These are phyloP conservation scores for Drosophila tristis DNA, from an alignment of 1,140 invertebrate genomes.

Conservation along the genomic window DNA sequence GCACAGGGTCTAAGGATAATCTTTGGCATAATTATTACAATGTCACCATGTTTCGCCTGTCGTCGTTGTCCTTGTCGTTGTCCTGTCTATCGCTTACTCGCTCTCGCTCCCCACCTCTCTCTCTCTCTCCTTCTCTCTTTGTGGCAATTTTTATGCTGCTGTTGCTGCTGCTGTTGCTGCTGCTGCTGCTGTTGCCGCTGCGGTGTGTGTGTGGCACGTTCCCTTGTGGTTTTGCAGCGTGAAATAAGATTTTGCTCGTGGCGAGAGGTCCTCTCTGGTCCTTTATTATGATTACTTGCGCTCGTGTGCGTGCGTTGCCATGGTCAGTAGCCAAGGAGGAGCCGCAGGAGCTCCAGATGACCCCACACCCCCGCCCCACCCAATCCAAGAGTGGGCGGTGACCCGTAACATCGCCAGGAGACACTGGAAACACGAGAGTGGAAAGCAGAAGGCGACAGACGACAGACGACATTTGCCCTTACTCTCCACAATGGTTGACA, in stretches of 20 bases:
- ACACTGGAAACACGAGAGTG: slow-evolving; percentile 25
- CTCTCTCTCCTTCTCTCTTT: slow-evolving; percentile 27
- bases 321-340: slow-evolving; percentile 50
- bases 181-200: slow-evolving; percentile 48
- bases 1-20: slow-evolving; percentile 74
- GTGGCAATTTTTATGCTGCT: slow-evolving; percentile 76
- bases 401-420: slow-evolving; percentile 60
- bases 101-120: neutral
- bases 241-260: slow-evolving; percentile 77
- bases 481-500: slow-evolving; percentile 64
- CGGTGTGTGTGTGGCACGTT: slow-evolving; percentile 59
- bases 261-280: slow-evolving; percentile 35
- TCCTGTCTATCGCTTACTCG: slow-evolving; percentile 3
- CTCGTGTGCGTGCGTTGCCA: slow-evolving; percentile 77
- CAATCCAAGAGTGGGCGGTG: slow-evolving; percentile 48
- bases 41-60: slow-evolving; percentile 77
- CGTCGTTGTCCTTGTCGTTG: slow-evolving; percentile 22
- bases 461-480: slow-evolving; percentile 13
- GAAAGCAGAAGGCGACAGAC: neutral
- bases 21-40: slow-evolving; percentile 83
- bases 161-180: slow-evolving; percentile 76
- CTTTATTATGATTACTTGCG: slow-evolving; percentile 81
- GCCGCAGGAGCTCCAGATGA: slow-evolving; percentile 21
- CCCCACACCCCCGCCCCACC: neutral
- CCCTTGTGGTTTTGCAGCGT: slow-evolving; percentile 79